phyloP scores from a whole-genome alignment of 2,113 vertebrate genomes.

The Triplophysa rosa region DNA sequence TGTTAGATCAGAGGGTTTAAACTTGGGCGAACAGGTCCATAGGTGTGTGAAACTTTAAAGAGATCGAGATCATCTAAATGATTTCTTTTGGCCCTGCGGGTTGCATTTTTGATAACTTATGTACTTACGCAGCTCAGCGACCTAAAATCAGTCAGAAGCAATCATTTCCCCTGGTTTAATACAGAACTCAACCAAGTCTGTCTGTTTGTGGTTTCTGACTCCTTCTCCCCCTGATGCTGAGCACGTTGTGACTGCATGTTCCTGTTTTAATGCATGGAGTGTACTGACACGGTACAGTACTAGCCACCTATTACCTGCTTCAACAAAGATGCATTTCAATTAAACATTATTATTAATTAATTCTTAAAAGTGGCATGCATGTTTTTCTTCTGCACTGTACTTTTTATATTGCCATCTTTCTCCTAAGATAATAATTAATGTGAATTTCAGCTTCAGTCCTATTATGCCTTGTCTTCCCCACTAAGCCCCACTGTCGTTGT shows the following conservation, averaged over 20 bases:
- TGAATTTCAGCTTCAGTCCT: slow-evolving; percentile 1
- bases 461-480: slow-evolving; percentile 37
- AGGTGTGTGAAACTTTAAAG: not conserved
- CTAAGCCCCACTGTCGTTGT: slow-evolving; percentile 40
- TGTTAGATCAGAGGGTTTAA: not conserved
- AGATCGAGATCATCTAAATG: not conserved
- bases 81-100: not conserved
- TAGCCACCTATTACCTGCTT: not conserved
- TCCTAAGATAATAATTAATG: slow-evolving; percentile 16
- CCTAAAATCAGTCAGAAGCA: not conserved
- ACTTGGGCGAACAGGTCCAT: not conserved
- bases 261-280: slow-evolving; percentile 2
- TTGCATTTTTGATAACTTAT: not conserved
- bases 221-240: not conserved
- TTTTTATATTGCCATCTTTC: slow-evolving; percentile 3
- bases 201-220: not conserved
- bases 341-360: not conserved
- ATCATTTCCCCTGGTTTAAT: not conserved
- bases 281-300: not conserved
- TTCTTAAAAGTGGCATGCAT: too few species aligned
- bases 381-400: not conserved
- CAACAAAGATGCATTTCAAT: not conserved
- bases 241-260: slow-evolving; percentile 4
- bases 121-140: not conserved
- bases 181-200: not conserved